Percentiles rank a stretch among this genome's conserved stretches.
Evolutionary conservation across 2,888 invertebrate species (phyloP).

Genomic region (Acanthococcus lagerstroemiae): DNA sequence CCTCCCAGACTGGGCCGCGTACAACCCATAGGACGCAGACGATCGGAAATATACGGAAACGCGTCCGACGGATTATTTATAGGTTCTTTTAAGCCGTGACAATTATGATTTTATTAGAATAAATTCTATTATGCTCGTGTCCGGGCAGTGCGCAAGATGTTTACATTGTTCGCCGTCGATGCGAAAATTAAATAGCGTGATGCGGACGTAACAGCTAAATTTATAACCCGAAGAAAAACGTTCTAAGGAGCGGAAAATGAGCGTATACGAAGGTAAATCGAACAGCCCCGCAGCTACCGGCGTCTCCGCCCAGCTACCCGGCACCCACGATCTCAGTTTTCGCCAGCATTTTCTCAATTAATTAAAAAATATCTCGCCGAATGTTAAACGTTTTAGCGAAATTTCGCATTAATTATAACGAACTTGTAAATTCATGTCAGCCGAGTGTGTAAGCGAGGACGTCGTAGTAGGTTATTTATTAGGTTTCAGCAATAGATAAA

Average conservation of each 20-base stretch:
- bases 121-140: conserved; percentile 3
- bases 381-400: no score
- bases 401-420: neutral
- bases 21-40: neutral
- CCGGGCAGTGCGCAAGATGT: conserved; percentile 14
- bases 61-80: conserved; percentile 18
- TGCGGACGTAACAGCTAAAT: no score
- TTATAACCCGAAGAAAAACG: no score
- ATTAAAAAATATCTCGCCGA: neutral
- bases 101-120: conserved; percentile 16
- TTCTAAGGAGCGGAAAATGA: no score
- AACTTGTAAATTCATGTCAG: neutral
- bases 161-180: conserved; percentile 22
- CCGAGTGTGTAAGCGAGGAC: conserved; percentile 8
- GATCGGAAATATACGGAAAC: conserved; percentile 4
- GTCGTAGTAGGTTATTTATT: conserved; percentile 22
- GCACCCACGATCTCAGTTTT: no score
- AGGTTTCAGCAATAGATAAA: conserved; percentile 23
- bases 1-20: conserved; percentile 18
- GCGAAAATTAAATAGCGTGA: no score
- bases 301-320: no score
- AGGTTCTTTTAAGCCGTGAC: conserved; percentile 3
- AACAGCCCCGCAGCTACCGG: no score
- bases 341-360: neutral
- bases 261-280: no score